Conservation (phyloP, 2,888 invertebrate species). For the Scaptomyza caliginosa region DNA sequence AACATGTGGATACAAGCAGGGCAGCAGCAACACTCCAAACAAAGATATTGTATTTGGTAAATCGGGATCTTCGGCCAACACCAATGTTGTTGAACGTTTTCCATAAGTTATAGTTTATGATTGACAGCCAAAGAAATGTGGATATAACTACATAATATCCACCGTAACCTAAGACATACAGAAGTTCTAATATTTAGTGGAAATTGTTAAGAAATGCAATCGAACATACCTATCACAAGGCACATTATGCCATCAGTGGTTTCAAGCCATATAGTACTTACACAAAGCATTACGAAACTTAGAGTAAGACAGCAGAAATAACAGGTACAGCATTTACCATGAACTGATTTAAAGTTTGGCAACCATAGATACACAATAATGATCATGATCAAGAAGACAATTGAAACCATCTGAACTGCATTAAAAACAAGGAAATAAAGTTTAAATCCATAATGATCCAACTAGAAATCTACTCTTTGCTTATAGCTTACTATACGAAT, state of each 20-base stretch:
- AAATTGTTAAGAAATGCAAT: rapidly evolving
- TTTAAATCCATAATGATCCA: too few relatives aligned
- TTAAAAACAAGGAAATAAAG: constrained; percentile 42
- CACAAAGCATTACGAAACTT: constrained; percentile 6
- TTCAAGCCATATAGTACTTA: not conserved
- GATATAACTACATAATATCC: constrained; percentile 89
- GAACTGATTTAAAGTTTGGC: constrained; percentile 25
- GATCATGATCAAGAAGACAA: constrained; percentile 88
- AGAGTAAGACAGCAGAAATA: constrained; percentile 41
- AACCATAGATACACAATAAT: constrained; percentile 79
- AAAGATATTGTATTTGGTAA: constrained; percentile 70
- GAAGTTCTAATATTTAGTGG: not conserved
- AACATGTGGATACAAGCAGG: constrained; percentile 49
- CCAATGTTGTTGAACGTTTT: constrained; percentile 82
- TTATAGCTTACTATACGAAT: constrained; percentile 15
- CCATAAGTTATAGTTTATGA: constrained; percentile 93
- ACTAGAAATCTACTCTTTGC: not conserved
- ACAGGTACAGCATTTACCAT: constrained; percentile 34
- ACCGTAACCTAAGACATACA: constrained; percentile 58
- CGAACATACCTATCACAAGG: constrained; percentile 19
- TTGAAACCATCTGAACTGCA: constrained; percentile 88
- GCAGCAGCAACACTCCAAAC: constrained; percentile 75
- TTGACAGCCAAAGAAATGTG: constrained; percentile 93
- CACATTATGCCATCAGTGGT: not conserved
- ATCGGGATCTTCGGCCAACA: constrained; percentile 20